phyloP scores from a whole-genome alignment of 2,888 invertebrate species.

The Scrobipalpa costella region DNA sequence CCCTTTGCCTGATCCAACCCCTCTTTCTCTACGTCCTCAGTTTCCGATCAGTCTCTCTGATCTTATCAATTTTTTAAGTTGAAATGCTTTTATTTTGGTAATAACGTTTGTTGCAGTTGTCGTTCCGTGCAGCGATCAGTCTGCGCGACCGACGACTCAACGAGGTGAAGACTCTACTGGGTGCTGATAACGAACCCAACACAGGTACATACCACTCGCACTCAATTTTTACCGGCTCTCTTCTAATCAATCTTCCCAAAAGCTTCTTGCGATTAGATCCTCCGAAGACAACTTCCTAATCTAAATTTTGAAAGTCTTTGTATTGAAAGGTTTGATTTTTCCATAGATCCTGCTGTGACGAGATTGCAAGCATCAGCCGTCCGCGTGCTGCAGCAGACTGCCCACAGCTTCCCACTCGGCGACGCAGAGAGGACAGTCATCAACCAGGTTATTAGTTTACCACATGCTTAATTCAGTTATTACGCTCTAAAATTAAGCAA shows the following conservation, averaged over 20 bases:
- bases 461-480: neutral
- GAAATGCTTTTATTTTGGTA: neutral
- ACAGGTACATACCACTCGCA: neutral
- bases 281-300: too few relatives aligned
- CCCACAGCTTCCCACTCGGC: constrained; percentile 85
- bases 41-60: neutral
- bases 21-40: too few relatives aligned
- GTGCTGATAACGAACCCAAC: constrained; percentile 62
- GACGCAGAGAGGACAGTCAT: constrained; percentile 85
- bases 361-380: constrained; percentile 82
- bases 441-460: constrained; percentile 69
- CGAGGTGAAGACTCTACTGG: constrained; percentile 85
- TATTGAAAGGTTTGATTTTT: neutral
- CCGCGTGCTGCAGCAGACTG: constrained; percentile 84
- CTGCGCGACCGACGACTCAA: constrained; percentile 87
- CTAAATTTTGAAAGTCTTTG: too few relatives aligned
- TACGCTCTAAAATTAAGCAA: too few relatives aligned
- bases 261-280: too few relatives aligned
- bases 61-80: neutral
- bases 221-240: too few relatives aligned
- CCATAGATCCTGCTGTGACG: constrained; percentile 57
- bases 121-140: constrained; percentile 76
- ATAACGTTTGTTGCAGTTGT: constrained; percentile 51
- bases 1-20: too few relatives aligned
- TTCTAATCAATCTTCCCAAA: too few relatives aligned